phyloP scores from a whole-genome alignment of 2,888 invertebrate genomes.

The Mesorhabditis belari region DNA sequence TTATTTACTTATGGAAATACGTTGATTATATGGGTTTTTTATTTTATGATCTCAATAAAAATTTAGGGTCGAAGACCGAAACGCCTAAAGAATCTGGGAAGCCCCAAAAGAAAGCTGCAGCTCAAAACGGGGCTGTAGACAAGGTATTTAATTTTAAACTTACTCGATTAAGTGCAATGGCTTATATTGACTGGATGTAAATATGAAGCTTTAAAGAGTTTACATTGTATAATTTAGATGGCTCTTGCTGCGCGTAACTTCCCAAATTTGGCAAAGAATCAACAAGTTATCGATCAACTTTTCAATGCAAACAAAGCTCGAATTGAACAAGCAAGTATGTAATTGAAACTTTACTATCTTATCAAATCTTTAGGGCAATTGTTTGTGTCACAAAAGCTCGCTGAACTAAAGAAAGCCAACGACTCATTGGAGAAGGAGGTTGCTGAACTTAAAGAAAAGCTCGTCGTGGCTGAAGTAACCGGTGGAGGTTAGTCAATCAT shows the following conservation, averaged over 20 bases:
- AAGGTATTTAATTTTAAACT: too few species aligned
- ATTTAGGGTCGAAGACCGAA: too few species aligned
- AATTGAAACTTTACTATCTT: background rate
- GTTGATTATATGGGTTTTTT: too few species aligned
- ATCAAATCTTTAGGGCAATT: background rate
- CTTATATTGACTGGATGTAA: background rate
- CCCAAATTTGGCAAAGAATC: slow-evolving; percentile 20
- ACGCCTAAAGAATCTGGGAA: too few species aligned
- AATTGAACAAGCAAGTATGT: slow-evolving; percentile 29
- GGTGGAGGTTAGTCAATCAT: slow-evolving; percentile 33
- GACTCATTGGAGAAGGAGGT: slow-evolving; percentile 31
- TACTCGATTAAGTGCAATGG: too few species aligned
- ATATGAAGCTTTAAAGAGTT: background rate
- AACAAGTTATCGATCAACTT: slow-evolving; percentile 17
- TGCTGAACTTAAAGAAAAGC: slow-evolving; percentile 21
- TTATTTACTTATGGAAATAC: too few species aligned
- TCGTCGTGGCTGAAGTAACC: slow-evolving; percentile 32
- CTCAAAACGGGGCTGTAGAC: too few species aligned
- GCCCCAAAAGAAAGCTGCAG: too few species aligned
- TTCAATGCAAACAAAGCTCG: slow-evolving; percentile 20
- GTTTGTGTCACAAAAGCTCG: slow-evolving; percentile 7
- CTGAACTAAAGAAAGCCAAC: slow-evolving; percentile 32
- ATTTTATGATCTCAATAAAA: too few species aligned
- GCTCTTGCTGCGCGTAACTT: slow-evolving; percentile 16
- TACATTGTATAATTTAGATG: background rate